Base-by-base conservation (phyloP, 2,888 invertebrate genomes). In the Lasius fuliginosus region DNA sequence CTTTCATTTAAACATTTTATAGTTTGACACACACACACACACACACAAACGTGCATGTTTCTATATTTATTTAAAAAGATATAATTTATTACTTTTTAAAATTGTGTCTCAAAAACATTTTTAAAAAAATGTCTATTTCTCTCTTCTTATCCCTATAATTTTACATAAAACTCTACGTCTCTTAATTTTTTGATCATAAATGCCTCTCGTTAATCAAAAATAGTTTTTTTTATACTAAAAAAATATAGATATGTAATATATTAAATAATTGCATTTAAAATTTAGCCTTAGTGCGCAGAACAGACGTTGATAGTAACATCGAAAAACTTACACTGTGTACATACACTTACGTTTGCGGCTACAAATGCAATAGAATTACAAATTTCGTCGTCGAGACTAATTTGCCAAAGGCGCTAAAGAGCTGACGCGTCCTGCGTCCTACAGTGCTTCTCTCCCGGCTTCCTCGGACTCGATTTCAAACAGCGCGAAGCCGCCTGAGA, bases 401-500 rank as follows among this genome's bases (percentile, higher is more conserved):
- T 77, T 77, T 77, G 40, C 36, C 68, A 77, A 68, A 77, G 77
- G 36, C n/a, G 40, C 56, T 67, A 67, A 77, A 68, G 77, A 77
- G 76, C 53, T 53, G 53, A 67, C 53, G 36, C 23, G 42, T 62
- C n/a, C 42, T 23, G 46, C 49, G 5, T 33, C 30, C 36, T 36
- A 5, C 64, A 64, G 40, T 68, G 68, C 68, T 68, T 56, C 68
- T 68, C 67, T 30, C 40, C 56, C 30, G 67, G 27, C 76, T 68
- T 69, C 68, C 77, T 68, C 77, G 68, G 53, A 77, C 68, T 77
- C 77, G 53, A 68, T 77, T 77, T 77, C 77, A 77, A 53, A 27
- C 33, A 27, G 77, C 53, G 27, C 40, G 40, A 56, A n/a, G 40
- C 27, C 27, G 67, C 65, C 27, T 18, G 36, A 56, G 68, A 15